phyloP scores from a whole-genome alignment of 1,140 invertebrate genomes.

The Ceratina calcarata region DNA sequence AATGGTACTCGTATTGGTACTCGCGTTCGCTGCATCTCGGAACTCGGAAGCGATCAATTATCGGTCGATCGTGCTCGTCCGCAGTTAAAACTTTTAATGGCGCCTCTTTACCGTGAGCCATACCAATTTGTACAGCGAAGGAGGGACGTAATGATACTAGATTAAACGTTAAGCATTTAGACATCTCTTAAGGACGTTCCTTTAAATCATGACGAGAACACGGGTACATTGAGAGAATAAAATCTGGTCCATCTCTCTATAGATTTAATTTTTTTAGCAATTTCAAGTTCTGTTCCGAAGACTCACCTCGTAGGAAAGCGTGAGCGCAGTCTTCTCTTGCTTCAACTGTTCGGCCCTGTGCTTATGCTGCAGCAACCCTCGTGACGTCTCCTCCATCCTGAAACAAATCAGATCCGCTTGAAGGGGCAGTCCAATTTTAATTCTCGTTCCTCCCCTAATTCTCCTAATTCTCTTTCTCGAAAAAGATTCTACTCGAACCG shows the following conservation, averaged over 20 bases:
- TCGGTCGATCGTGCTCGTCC: not conserved
- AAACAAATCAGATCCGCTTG: constrained; percentile 69
- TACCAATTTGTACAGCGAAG: not conserved
- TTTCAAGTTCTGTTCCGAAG: not conserved
- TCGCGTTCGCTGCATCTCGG: not conserved
- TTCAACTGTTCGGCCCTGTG: constrained; percentile 88
- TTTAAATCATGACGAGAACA: no score
- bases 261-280: not conserved
- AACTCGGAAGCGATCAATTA: constrained; percentile 18
- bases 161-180: not conserved
- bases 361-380: constrained; percentile 88
- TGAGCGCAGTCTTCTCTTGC: constrained; percentile 88
- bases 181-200: no score
- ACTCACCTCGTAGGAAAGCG: constrained; percentile 88
- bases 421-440: constrained; percentile 53
- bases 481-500: constrained; percentile 59
- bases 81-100: not conserved
- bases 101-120: not conserved
- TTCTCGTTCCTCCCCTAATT: constrained; percentile 19
- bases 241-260: not conserved
- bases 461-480: constrained; percentile 2
- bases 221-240: no score
- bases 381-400: constrained; percentile 89
- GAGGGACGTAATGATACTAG: not conserved
- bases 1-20: not conserved